phyloP scores from a whole-genome alignment of 1,140 invertebrate species.

The Vollenhovia emeryi region DNA sequence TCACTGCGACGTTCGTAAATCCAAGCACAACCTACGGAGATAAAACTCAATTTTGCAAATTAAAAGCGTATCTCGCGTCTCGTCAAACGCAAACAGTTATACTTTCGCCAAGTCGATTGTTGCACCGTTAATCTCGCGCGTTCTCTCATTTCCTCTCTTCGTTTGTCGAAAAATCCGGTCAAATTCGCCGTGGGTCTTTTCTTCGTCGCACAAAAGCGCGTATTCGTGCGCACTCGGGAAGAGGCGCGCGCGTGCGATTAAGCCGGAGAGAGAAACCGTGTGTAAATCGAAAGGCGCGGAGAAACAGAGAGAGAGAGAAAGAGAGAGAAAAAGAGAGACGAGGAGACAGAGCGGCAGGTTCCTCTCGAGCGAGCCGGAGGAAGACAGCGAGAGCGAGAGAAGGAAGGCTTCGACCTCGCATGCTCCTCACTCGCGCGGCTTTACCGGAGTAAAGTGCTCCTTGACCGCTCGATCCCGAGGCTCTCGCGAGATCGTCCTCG shows the following conservation, averaged over 20 bases:
- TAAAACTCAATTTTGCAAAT: not conserved
- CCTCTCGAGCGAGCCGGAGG: conserved; percentile 1
- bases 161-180: not conserved
- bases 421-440: conserved; percentile 52
- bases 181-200: not conserved
- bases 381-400: conserved; percentile 33
- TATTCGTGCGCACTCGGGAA: conserved; percentile 27
- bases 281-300: not conserved
- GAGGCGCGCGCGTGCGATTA: conserved; percentile 32
- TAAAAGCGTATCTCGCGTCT: not conserved
- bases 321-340: not conserved
- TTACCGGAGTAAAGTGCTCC: conserved; percentile 51
- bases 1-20: not conserved
- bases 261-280: conserved; percentile 36
- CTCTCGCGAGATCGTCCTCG: conserved; percentile 39
- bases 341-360: conserved; percentile 17
- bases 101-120: not conserved
- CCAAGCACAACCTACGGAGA: not conserved
- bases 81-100: not conserved
- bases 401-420: conserved; percentile 62
- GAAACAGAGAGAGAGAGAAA: not conserved
- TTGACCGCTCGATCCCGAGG: conserved; percentile 11
- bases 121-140: not conserved
- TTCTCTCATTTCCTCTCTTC: not conserved
- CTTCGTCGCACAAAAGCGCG: conserved; percentile 33